Evolutionary conservation across 2,888 invertebrate species (phyloP), one percentile per base, ranked within the genome.

Genomic region (Pristionchus japonicus): DNA sequence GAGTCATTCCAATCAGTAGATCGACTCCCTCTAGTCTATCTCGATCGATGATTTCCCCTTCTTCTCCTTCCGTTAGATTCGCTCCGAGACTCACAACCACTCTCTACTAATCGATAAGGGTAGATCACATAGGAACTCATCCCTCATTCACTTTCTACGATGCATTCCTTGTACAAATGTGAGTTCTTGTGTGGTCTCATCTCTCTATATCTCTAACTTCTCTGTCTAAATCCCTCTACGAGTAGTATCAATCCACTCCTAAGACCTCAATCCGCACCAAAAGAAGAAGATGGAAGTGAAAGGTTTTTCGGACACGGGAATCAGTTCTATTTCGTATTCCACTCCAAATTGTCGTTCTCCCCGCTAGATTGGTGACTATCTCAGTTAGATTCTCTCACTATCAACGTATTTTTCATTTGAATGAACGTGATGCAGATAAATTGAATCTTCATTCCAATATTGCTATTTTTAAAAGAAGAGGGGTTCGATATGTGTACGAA

Each of bases 221-320:
- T 31, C 34, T 31, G 1, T 13, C 15, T 20, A 17, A 37, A 34
- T 70, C 31, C 15, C 70, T 70, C 37, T 70, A 70, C 70, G 70
- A 70, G 70, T 70, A 70, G 70, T 9, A n/a, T 34, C 17, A 70
- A 70, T 70, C 70, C 70, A 70, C 70, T 70, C 70, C 70, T 34
- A 70, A 70, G 70, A 70, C 70, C 70, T 70, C 70, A 34, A 64
- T 17, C 4, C 9, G 17, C 70, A 70, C 70, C 20, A 70, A 70
- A 34, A n/a, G n/a, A n/a, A n/a, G n/a, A 17, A 70, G 70, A 70
- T 70, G 34, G 27, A 23, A 70, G 70, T 70, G 34, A 70, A 70
- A 70, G 37, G 34, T 37, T 70, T 70, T 34, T 70, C 70, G 70
- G 70, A 70, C 70, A 70, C 70, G 70, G 70, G 70, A 70, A 70